Percentiles rank a stretch among this genome's conserved stretches.
Evolutionary conservation across 37 sponge, comb jelly and placozoan species (phyloP).

Genomic region (Ephydatia muelleri): DNA sequence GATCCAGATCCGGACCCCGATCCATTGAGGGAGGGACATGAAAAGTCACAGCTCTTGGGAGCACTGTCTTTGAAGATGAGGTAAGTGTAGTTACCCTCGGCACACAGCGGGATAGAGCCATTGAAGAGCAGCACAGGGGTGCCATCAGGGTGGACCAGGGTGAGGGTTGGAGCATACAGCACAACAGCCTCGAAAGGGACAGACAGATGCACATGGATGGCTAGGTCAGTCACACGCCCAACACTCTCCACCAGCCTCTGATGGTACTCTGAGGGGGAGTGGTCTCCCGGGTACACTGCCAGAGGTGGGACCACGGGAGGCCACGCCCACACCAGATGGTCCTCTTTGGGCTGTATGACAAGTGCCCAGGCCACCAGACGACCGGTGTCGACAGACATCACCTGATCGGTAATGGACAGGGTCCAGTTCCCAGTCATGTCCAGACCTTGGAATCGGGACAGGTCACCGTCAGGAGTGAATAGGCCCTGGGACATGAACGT

Average conservation of each 20-base stretch:
- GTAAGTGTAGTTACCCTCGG: constrained; percentile 78
- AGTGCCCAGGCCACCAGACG: constrained; percentile 74
- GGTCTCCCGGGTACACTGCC: constrained; percentile 8
- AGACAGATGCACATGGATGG: constrained; percentile 69
- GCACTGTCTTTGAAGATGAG: constrained; percentile 80
- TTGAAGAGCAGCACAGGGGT: constrained; percentile 60
- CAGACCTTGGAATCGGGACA: constrained; percentile 56
- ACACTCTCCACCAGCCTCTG: constrained; percentile 48
- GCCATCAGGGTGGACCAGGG: constrained; percentile 86
- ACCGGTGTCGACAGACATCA: constrained; percentile 74
- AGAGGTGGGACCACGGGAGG: constrained; percentile 80
- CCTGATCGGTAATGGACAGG: constrained; percentile 72
- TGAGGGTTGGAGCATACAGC: constrained; percentile 67
- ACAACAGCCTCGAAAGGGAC: constrained; percentile 39
- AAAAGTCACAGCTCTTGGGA: constrained; percentile 7
- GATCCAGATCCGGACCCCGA: constrained; percentile 20
- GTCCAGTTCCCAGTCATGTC: constrained; percentile 76
- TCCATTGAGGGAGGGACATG: constrained; percentile 2
- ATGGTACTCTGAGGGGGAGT: constrained; percentile 20
- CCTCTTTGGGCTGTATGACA: constrained; percentile 79
- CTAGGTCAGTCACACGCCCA: constrained; percentile 68
- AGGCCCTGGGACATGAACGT: constrained; percentile 73
- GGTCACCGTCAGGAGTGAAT: constrained; percentile 63
- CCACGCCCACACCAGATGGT: constrained; percentile 44
- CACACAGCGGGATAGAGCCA: constrained; percentile 55